Evolutionary conservation across 1,140 invertebrate genomes (phyloP).

Genomic region (Drosophila pseudoobscura): DNA sequence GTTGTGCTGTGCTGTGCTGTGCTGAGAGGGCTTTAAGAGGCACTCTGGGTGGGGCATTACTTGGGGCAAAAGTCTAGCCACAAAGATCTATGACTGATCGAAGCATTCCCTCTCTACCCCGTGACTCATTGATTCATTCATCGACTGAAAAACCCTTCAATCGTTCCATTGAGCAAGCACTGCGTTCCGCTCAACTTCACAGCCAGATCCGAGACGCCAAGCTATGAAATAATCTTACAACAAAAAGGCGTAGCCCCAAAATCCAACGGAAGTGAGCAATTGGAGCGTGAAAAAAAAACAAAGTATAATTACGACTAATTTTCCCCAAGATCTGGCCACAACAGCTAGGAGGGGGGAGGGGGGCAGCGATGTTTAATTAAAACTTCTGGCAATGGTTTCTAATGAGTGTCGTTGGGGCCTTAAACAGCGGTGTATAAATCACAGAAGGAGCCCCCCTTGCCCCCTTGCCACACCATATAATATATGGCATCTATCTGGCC

Average conservation of each 20-base stretch:
- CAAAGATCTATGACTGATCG: too few species aligned
- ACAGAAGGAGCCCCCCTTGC: conserved; percentile 31
- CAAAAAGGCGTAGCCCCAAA: conserved; percentile 16
- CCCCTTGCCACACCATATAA: conserved; percentile 3
- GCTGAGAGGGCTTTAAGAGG: too few species aligned
- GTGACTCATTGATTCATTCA: conserved; percentile 23
- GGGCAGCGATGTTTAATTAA: conserved; percentile 68
- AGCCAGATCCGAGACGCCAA: background rate
- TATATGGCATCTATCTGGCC: too few species aligned
- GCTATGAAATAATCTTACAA: conserved; percentile 10
- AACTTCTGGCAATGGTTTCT: conserved; percentile 80
- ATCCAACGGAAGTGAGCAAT: conserved; percentile 70
- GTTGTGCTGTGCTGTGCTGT: conserved; percentile 1
- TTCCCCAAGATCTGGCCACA: conserved; percentile 27
- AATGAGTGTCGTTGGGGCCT: conserved; percentile 76
- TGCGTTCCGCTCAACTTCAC: conserved; percentile 39
- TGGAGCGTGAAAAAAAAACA: conserved; percentile 62
- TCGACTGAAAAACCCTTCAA: background rate
- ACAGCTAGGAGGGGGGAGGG: conserved; percentile 3
- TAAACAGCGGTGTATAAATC: conserved; percentile 75
- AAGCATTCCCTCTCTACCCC: background rate
- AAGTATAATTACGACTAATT: conserved; percentile 68
- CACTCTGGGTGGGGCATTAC: background rate
- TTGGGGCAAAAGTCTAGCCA: too few species aligned
- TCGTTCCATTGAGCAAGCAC: conserved; percentile 20